A percentile compares a stretch with the other conserved stretches of the same genome.
phyloP scores from a whole-genome alignment of 2,888 invertebrate genomes.

The Rhaphigaster nebulosa region DNA sequence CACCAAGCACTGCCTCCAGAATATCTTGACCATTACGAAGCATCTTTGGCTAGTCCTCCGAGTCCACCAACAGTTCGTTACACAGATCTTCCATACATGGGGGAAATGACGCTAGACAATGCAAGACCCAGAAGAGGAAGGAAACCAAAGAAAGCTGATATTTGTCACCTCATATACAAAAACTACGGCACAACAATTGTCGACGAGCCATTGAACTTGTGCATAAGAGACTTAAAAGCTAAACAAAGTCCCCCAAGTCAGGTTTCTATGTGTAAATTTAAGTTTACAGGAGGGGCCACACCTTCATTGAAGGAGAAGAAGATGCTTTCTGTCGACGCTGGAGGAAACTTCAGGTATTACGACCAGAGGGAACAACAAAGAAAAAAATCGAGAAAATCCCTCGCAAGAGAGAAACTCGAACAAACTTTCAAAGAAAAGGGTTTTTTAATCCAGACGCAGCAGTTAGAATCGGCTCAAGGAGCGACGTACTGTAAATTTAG shows the following conservation, averaged over 20 bases:
- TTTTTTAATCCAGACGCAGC: constrained; percentile 93
- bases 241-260: constrained; percentile 66
- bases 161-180: constrained; percentile 91
- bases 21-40: constrained; percentile 84
- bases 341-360: constrained; percentile 89
- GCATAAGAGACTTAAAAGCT: constrained; percentile 79
- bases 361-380: constrained; percentile 78
- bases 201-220: constrained; percentile 86
- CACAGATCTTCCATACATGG: constrained; percentile 91
- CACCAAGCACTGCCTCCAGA: constrained; percentile 85
- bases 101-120: constrained; percentile 90
- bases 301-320: constrained; percentile 92
- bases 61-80: constrained; percentile 72
- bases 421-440: constrained; percentile 94
- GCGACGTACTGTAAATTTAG: constrained; percentile 95
- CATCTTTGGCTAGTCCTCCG: constrained; percentile 72
- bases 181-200: constrained; percentile 87
- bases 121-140: constrained; percentile 87
- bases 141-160: constrained; percentile 93
- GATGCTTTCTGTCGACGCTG: constrained; percentile 88
- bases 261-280: constrained; percentile 93
- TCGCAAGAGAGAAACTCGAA: constrained; percentile 88
- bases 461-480: constrained; percentile 91
- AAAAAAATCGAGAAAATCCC: constrained; percentile 83
- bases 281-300: constrained; percentile 91